Percentiles rank a stretch among this genome's conserved stretches.
Conservation (phyloP, 2,888 invertebrate genomes). For the Dolomedes plantarius region DNA sequence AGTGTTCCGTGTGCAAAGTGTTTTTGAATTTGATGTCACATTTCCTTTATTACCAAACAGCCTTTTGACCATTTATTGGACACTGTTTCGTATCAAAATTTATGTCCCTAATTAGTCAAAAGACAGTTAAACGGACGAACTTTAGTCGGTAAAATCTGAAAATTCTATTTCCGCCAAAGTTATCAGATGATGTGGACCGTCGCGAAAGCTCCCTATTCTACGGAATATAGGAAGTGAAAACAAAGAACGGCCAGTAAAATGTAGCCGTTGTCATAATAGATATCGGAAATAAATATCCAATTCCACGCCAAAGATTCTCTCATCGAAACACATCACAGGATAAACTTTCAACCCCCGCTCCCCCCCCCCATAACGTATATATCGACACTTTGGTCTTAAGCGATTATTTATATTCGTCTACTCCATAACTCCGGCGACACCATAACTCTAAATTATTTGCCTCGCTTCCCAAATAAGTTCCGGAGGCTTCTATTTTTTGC, state of each 20-base stretch:
- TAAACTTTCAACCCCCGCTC: not conserved
- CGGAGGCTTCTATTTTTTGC: not conserved
- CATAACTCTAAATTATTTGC: conserved; percentile 69
- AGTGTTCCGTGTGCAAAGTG: too few species aligned
- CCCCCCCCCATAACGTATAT: not conserved
- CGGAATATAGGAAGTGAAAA: too few species aligned
- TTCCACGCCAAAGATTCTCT: not conserved
- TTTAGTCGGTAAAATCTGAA: too few species aligned
- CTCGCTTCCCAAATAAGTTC: conserved; percentile 56
- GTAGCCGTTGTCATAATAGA: not conserved
- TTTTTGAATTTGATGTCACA: too few species aligned
- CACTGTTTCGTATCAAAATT: too few species aligned
- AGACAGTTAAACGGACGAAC: too few species aligned
- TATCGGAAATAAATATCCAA: conserved; percentile 1
- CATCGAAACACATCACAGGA: not conserved
- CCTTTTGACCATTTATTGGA: too few species aligned
- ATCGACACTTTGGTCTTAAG: conserved; percentile 66
- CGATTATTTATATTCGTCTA: conserved; percentile 64
- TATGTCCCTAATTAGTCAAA: too few species aligned
- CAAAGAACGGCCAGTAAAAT: not conserved
- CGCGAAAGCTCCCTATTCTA: too few species aligned
- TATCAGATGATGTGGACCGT: too few species aligned
- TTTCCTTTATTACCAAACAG: too few species aligned
- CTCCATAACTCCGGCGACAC: conserved; percentile 58
- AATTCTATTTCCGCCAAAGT: too few species aligned